These are phyloP conservation scores for Catamblyrhynchus diadema DNA, from an alignment of 2,797 vertebrate species.

Conservation along the genomic window DNA sequence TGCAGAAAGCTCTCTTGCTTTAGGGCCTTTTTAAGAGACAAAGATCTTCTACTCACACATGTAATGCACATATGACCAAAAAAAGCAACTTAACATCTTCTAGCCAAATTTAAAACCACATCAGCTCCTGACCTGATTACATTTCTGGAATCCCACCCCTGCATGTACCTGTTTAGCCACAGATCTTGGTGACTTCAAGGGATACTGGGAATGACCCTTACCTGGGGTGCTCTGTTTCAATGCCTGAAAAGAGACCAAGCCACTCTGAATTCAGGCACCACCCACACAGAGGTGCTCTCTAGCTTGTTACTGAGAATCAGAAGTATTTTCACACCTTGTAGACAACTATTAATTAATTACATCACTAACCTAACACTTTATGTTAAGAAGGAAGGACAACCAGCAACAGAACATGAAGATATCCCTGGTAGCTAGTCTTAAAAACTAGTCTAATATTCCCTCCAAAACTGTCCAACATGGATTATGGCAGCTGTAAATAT, in stretches of 20 bases:
- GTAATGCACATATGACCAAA: background rate
- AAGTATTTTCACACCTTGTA: background rate
- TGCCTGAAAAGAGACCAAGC: background rate
- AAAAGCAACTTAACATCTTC: background rate
- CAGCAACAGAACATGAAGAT: background rate
- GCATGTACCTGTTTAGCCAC: background rate
- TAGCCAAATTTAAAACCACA: background rate
- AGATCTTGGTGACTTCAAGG: background rate
- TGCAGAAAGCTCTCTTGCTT: background rate
- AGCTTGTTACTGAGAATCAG: background rate
- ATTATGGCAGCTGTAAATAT: background rate
- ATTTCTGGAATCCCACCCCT: background rate
- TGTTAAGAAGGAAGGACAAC: background rate
- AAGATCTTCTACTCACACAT: background rate
- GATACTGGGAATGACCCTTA: background rate
- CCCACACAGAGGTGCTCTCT: background rate
- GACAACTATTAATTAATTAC: background rate
- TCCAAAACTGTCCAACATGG: background rate
- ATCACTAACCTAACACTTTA: background rate
- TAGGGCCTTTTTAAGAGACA: background rate
- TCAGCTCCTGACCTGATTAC: background rate
- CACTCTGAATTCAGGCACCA: background rate
- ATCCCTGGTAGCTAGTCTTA: background rate
- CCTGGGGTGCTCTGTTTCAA: background rate
- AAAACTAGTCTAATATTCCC: background rate